Conservation (phyloP, 2,888 invertebrate species). For the Eupithecia exiguata region DNA sequence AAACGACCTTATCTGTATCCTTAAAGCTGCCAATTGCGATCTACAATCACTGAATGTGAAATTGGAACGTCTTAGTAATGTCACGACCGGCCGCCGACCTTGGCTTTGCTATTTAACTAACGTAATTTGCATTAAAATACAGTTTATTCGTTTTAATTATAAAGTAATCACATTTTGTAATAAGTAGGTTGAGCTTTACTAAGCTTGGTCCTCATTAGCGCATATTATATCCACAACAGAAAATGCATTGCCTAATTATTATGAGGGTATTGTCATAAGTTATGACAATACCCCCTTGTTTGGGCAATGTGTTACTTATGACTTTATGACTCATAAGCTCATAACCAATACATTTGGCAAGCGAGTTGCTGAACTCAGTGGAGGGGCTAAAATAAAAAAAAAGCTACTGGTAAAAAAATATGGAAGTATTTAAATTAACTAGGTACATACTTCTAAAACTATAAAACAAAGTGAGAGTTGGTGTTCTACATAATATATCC, state of each 20-base stretch:
- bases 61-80: slow-evolving; percentile 30
- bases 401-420: too few relatives aligned
- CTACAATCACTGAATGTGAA: slow-evolving; percentile 28
- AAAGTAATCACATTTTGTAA: not conserved
- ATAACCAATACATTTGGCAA: too few relatives aligned
- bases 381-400: too few relatives aligned
- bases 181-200: not conserved
- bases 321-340: too few relatives aligned
- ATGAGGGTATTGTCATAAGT: too few relatives aligned
- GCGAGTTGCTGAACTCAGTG: too few relatives aligned
- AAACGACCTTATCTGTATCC: slow-evolving; percentile 22
- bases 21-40: slow-evolving; percentile 22
- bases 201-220: not conserved
- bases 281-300: too few relatives aligned
- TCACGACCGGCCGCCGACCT: slow-evolving; percentile 24
- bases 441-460: not conserved
- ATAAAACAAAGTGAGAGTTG: not conserved
- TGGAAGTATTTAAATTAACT: too few relatives aligned
- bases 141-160: slow-evolving; percentile 8
- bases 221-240: not conserved
- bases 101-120: slow-evolving; percentile 20
- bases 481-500: too few relatives aligned
- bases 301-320: too few relatives aligned
- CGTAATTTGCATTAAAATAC: slow-evolving; percentile 8
- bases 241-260: too few relatives aligned